Percentiles rank a stretch among this genome's conserved stretches.
Conservation (phyloP, 1,140 invertebrate genomes). For the Drosophila quadrilineata region DNA sequence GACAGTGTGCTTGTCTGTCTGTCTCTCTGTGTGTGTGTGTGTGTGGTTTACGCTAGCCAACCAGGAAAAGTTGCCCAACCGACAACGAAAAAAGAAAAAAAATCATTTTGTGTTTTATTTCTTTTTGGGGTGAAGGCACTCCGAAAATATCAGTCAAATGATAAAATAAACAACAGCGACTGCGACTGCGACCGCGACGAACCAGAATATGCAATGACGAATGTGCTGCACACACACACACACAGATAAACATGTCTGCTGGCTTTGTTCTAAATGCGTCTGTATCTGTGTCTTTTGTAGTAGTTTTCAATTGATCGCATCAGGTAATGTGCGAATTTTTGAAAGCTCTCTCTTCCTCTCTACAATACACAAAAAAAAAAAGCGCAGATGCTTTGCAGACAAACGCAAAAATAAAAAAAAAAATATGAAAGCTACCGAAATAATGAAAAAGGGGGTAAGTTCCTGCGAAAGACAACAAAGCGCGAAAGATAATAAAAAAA, state of each 20-base stretch:
- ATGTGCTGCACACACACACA: constrained; percentile 27
- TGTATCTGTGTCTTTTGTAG: constrained; percentile 6
- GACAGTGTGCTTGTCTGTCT: not conserved
- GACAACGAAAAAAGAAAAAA: constrained; percentile 34
- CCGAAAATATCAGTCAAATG: constrained; percentile 76
- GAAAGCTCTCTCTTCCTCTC: constrained; percentile 18
- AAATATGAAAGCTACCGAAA: constrained; percentile 9
- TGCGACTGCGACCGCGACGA: constrained; percentile 39
- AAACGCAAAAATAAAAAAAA: constrained; percentile 6
- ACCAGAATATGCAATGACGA: constrained; percentile 57
- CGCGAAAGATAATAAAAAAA: not conserved
- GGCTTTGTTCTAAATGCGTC: constrained; percentile 8
- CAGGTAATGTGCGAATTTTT: constrained; percentile 52
- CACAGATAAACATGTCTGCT: constrained; percentile 3
- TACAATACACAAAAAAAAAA: no score
- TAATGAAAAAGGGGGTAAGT: constrained; percentile 23
- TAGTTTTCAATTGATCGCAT: constrained; percentile 56
- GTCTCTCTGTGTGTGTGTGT: constrained; percentile 1
- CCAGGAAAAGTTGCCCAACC: constrained; percentile 70
- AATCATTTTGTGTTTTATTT: no score
- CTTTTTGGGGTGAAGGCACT: constrained; percentile 70
- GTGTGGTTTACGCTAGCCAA: constrained; percentile 26
- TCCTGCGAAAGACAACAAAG: not conserved
- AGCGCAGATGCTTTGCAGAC: constrained; percentile 27
- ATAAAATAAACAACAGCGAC: constrained; percentile 60